These are phyloP conservation scores for Ennomos quercinarius DNA, from an alignment of 2,888 invertebrate species.

Conservation along the genomic window DNA sequence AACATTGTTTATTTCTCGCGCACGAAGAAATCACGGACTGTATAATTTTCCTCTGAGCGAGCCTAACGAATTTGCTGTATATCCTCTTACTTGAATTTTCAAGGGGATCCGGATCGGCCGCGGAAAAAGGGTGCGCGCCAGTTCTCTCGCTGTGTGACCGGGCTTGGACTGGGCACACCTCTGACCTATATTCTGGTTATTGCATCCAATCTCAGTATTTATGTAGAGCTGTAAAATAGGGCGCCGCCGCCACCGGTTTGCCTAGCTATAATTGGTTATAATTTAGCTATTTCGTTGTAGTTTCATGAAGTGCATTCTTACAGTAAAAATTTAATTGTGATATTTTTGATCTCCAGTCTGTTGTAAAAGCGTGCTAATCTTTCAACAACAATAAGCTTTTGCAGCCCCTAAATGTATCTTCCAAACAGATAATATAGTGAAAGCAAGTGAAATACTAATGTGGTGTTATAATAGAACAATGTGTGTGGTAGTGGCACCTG, in stretches of 20 bases:
- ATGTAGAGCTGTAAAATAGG: slow-evolving; percentile 77
- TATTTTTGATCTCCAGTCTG: slow-evolving; percentile 4
- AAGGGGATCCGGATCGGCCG: slow-evolving; percentile 62
- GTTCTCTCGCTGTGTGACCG: slow-evolving; percentile 73
- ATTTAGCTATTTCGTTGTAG: slow-evolving; percentile 40
- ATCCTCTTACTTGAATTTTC: slow-evolving; percentile 60
- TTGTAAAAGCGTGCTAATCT: slow-evolving; percentile 4
- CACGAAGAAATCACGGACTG: slow-evolving; percentile 38
- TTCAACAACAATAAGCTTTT: slow-evolving; percentile 9
- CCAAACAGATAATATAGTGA: slow-evolving; percentile 21
- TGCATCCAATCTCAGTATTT: slow-evolving; percentile 82
- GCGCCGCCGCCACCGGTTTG: slow-evolving; percentile 64
- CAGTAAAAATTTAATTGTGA: slow-evolving; percentile 13
- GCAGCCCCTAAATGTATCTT: slow-evolving; percentile 11
- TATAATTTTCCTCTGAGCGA: slow-evolving; percentile 45
- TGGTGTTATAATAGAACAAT: slow-evolving; percentile 52
- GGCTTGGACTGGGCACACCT: slow-evolving; percentile 81
- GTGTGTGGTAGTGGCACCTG: slow-evolving; percentile 48
- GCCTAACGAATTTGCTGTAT: slow-evolving; percentile 36
- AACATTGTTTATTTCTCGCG: slow-evolving; percentile 53
- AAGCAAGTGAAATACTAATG: slow-evolving; percentile 24
- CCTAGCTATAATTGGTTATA: slow-evolving; percentile 60
- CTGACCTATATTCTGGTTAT: slow-evolving; percentile 85
- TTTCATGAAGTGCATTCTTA: slow-evolving; percentile 12
- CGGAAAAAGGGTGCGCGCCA: slow-evolving; percentile 63